These are phyloP conservation scores for Noctua comes DNA, from an alignment of 2,888 invertebrate genomes.

Conservation along the genomic window DNA sequence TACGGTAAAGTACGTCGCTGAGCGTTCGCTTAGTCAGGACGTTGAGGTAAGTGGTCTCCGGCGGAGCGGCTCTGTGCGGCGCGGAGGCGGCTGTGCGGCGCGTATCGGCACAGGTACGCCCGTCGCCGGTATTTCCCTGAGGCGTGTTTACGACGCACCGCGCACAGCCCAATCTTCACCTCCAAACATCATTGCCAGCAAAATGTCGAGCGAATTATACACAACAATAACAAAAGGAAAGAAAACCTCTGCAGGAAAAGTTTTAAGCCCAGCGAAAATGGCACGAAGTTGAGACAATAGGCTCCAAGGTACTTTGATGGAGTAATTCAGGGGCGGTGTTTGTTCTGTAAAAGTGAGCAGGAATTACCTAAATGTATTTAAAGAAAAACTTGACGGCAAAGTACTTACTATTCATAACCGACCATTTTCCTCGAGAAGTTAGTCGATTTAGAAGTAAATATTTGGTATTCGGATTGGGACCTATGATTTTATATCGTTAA, in stretches of 20 bases:
- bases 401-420: conserved; percentile 55
- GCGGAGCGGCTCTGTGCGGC: conserved; percentile 35
- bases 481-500: background rate
- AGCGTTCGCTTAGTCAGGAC: conserved; percentile 79
- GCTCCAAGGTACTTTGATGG: conserved; percentile 46
- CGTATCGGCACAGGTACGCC: conserved; percentile 38
- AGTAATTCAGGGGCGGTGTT: conserved; percentile 50
- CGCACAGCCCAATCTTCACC: conserved; percentile 75
- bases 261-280: conserved; percentile 63
- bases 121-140: conserved; percentile 80
- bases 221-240: conserved; percentile 75
- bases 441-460: conserved; percentile 15
- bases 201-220: conserved; percentile 76
- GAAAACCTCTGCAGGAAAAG: conserved; percentile 68
- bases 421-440: conserved; percentile 28
- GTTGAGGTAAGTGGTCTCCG: conserved; percentile 68
- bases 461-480: conserved; percentile 9
- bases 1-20: conserved; percentile 74
- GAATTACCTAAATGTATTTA: conserved; percentile 52
- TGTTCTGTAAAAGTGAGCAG: conserved; percentile 56
- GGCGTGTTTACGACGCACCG: conserved; percentile 82
- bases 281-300: conserved; percentile 68
- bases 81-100: conserved; percentile 40
- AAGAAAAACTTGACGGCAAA: conserved; percentile 52
- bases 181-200: conserved; percentile 72